Evolutionary conservation across 2,888 invertebrate species (phyloP), one percentile per base, ranked within the genome.

Genomic region (Patella ulyssiponensis): DNA sequence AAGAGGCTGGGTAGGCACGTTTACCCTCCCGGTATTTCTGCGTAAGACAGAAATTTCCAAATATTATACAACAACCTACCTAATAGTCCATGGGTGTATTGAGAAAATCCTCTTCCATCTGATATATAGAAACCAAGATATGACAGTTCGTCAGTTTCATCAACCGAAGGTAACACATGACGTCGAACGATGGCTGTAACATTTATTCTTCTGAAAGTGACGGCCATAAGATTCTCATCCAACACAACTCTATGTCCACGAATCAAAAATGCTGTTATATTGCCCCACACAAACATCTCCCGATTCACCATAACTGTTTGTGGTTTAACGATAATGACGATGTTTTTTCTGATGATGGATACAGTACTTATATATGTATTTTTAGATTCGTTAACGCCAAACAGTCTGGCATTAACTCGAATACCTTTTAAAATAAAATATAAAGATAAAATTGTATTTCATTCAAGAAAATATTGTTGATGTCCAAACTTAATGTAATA

Each of bases 71-170:
- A 5, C 44, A 44, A 14, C 80, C 79, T 69, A 81, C 82, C 82
- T 69, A 83, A 58, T 23, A 83, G 69, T 1, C 82, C 82, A 69
- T 83, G 82, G 0, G 81, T 81, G 12, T 71, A 71, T 20, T 76
- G 58, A 14, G 79, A 80, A 51, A 83, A 70, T n/a, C 79, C 82
- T 17, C 81, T 73, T 4, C 78, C 79, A n/a, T 83, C 82, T 5
- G 81, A 64, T 64, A 83, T 78, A 71, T 83, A 83, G 33, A 83
- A 77, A 5, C 82, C 82, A 71, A 83, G 75, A 44, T 77, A 82
- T 15, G 75, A 77, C 5, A 77, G 77, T 33, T 53, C 69, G 14
- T 82, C 75, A 11, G 58, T 54, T 11, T 27, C 64, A 14, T 33
- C 14, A n/a, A 15, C 14, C 12, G 75, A 75, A 17, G 51, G 27